Conservation (phyloP, 2,113 vertebrate genomes). For the Azemiops feae region DNA sequence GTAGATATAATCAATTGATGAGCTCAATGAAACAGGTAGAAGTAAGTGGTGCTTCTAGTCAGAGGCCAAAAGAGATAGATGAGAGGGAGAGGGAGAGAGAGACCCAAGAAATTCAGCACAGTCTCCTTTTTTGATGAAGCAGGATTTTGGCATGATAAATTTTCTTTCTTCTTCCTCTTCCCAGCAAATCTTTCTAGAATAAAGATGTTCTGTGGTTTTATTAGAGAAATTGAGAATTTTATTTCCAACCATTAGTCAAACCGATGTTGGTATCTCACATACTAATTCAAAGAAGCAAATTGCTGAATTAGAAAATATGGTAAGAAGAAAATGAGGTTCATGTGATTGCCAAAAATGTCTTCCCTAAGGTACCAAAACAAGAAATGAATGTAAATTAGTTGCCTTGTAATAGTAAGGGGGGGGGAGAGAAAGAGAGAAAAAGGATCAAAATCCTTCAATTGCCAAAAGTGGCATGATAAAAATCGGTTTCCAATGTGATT, state of each 20-base stretch:
- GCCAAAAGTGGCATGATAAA: conserved; percentile 31
- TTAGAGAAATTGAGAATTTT: neutral
- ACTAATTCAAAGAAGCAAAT: conserved; percentile 32
- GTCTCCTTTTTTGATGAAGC: neutral
- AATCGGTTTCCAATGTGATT: conserved; percentile 29
- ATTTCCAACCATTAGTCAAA: neutral
- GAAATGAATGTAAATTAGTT: conserved; percentile 1
- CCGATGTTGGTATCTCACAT: conserved; percentile 28
- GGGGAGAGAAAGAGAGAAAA: neutral
- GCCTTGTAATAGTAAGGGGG: neutral
- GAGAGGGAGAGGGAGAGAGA: neutral
- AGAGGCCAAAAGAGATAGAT: neutral
- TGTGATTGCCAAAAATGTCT: conserved; percentile 9
- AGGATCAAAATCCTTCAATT: conserved; percentile 8
- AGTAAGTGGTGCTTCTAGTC: neutral
- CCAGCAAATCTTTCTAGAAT: conserved; percentile 1
- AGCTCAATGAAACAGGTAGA: neutral
- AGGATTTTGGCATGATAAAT: neutral
- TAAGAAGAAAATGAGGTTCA: conserved; percentile 27
- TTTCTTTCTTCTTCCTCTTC: too few species aligned
- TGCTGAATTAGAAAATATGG: conserved; percentile 1
- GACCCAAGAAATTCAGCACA: neutral
- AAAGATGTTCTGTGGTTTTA: neutral
- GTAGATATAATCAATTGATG: neutral
- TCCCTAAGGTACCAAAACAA: conserved; percentile 20